These are phyloP conservation scores for Callionymus lyra DNA, from an alignment of 2,113 vertebrate genomes.

Conservation along the genomic window DNA sequence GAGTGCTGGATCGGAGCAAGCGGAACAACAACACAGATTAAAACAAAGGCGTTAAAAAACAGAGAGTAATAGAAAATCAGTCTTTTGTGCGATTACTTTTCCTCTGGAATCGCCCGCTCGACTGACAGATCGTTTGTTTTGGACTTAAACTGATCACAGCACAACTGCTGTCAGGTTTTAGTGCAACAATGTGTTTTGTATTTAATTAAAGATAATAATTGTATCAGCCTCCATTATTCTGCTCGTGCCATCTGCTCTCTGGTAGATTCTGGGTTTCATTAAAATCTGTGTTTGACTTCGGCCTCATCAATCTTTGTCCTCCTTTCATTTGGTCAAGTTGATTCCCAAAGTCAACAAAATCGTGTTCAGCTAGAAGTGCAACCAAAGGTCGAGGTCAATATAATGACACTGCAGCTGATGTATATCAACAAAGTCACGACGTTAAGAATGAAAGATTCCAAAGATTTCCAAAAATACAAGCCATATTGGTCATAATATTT, in stretches of 20 bases:
- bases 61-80: not conserved
- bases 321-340: constrained; percentile 27
- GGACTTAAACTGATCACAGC: constrained; percentile 53
- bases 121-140: constrained; percentile 45
- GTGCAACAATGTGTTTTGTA: constrained; percentile 51
- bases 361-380: no score
- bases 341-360: constrained; percentile 3
- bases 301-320: constrained; percentile 27
- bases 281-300: constrained; percentile 5
- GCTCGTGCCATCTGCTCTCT: constrained; percentile 54
- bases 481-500: no score
- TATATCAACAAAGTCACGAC: no score
- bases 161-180: constrained; percentile 55
- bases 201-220: constrained; percentile 59
- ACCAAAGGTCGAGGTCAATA: no score
- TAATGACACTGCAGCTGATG: no score
- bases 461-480: no score
- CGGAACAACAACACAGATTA: constrained; percentile 8
- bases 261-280: constrained; percentile 22
- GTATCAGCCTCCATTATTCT: constrained; percentile 44
- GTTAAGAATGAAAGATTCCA: no score
- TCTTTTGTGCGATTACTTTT: constrained; percentile 1
- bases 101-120: not conserved
- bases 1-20: constrained; percentile 13
- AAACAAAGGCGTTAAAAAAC: constrained; percentile 14